A percentile compares a stretch with the other conserved stretches of the same genome.
phyloP scores from a whole-genome alignment of 2,797 vertebrate genomes.

The Echeneis naucrates region DNA sequence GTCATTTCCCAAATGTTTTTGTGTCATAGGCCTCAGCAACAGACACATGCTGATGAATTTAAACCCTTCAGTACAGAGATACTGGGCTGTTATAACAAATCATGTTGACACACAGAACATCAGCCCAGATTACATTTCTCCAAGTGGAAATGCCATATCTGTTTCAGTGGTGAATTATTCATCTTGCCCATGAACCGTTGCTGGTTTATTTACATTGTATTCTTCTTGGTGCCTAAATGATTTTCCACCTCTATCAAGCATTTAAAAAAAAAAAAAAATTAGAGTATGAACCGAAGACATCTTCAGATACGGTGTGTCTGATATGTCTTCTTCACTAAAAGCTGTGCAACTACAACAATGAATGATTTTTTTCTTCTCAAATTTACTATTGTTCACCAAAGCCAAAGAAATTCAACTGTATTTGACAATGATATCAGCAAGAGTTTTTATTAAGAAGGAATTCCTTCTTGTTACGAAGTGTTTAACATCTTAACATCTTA shows the following conservation, averaged over 20 bases:
- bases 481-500: conserved; percentile 16
- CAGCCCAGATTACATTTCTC: conserved; percentile 35
- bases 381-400: not conserved
- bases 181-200: conserved; percentile 16
- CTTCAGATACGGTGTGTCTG: not conserved
- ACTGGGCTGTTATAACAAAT: conserved; percentile 22
- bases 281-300: not conserved
- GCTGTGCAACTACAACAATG: too few relatives aligned
- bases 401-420: not conserved
- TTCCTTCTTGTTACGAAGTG: conserved; percentile 13
- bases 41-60: conserved; percentile 27
- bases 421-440: not conserved
- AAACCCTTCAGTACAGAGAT: conserved; percentile 7
- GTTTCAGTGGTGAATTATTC: conserved; percentile 51
- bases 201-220: conserved; percentile 23
- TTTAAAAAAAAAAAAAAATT: not conserved
- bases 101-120: conserved; percentile 31
- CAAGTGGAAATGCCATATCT: conserved; percentile 52
- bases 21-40: conserved; percentile 6
- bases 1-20: conserved; percentile 39
- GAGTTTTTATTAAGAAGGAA: conserved; percentile 1
- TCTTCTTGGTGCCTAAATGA: not conserved
- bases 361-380: not conserved
- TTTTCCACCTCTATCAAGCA: not conserved
- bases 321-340: not conserved